A percentile compares a stretch with the other conserved stretches of the same genome.
Conservation (phyloP, 2,888 invertebrate genomes). For the Microchrysa polita region DNA sequence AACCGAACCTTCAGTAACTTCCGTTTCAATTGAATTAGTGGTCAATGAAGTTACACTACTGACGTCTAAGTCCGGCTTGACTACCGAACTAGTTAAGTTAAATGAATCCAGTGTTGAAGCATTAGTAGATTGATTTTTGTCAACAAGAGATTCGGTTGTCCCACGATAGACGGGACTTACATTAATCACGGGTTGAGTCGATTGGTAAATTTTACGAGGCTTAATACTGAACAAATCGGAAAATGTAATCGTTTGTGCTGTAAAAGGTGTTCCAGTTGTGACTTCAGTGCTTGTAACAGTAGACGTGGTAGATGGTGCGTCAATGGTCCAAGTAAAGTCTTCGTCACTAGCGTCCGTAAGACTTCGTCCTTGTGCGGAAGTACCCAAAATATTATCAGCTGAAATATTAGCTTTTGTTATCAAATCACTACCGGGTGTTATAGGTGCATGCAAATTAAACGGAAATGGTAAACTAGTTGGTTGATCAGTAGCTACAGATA, state of each 20-base stretch:
- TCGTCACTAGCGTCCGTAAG: conserved; percentile 12
- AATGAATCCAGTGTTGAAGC: not conserved
- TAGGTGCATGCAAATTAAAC: conserved; percentile 49
- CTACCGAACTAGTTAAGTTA: not conserved
- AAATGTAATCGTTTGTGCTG: conserved; percentile 51
- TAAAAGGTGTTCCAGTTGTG: not conserved
- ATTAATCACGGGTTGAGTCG: conserved; percentile 48
- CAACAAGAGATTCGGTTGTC: not conserved
- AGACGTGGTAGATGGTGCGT: not conserved
- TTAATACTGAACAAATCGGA: conserved; percentile 53
- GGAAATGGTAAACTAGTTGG: conserved; percentile 53
- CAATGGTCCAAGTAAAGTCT: conserved; percentile 46
- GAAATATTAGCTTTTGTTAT: conserved; percentile 50
- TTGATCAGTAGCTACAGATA: conserved; percentile 49
- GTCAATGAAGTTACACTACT: not conserved
- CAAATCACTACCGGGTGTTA: conserved; percentile 54
- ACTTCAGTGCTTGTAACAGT: not conserved
- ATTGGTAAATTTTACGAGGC: conserved; percentile 51
- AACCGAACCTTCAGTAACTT: not conserved
- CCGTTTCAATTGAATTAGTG: conserved; percentile 2
- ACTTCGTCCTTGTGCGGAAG: conserved; percentile 52
- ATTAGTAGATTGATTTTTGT: conserved; percentile 3
- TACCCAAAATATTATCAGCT: conserved; percentile 54
- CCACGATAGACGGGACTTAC: conserved; percentile 51
- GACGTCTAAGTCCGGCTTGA: not conserved